Conservation (phyloP, 92 coral and sea anemone genomes). For the Umimayanthus kanabou region DNA sequence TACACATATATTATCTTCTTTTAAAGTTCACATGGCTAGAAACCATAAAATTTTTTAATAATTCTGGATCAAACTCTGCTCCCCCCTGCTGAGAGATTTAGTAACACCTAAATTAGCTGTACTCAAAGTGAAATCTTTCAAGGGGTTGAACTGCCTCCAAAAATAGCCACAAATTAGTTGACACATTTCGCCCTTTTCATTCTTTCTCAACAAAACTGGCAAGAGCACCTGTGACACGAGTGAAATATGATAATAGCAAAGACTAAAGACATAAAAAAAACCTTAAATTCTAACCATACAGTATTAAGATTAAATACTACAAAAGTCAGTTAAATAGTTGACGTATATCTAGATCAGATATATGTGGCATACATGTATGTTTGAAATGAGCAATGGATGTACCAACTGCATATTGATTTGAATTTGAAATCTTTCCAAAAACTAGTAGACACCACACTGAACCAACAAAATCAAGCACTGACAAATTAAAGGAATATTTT, state of each 20-base stretch:
- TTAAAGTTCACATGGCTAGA: too few species aligned
- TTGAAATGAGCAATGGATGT: background rate
- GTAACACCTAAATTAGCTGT: too few species aligned
- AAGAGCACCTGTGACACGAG: background rate
- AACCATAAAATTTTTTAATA: too few species aligned
- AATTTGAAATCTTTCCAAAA: background rate
- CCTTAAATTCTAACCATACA: background rate
- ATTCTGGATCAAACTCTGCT: too few species aligned
- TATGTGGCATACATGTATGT: background rate
- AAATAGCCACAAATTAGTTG: too few species aligned
- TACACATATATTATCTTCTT: too few species aligned
- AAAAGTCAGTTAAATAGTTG: background rate
- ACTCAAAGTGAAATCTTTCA: too few species aligned
- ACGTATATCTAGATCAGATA: background rate
- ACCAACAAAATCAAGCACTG: too few species aligned
- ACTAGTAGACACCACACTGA: background rate
- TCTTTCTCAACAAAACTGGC: background rate
- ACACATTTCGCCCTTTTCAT: too few species aligned
- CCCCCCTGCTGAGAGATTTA: too few species aligned
- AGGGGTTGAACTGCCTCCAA: too few species aligned
- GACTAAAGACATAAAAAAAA: background rate
- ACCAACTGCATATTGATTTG: background rate
- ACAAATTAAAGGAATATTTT: background rate
- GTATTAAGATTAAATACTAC: background rate
- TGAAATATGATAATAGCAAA: background rate